Evolutionary conservation across 1,140 invertebrate genomes (phyloP).

Genomic region (Aphis gossypii): DNA sequence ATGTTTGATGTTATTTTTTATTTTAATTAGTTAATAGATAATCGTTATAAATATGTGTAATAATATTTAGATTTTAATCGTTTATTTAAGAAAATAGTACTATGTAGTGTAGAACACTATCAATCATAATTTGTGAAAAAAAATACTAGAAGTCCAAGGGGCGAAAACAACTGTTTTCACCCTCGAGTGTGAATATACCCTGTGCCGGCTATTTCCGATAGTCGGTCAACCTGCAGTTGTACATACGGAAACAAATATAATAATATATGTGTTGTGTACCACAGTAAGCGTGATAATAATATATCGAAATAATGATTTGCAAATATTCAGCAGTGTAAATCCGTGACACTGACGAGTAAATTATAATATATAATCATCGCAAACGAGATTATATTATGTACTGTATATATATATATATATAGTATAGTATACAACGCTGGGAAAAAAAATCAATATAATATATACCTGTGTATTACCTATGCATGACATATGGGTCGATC

Average conservation of each 20-base stretch:
- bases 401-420: too few relatives aligned
- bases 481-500: not conserved
- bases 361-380: not conserved
- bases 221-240: not conserved
- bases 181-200: too few relatives aligned
- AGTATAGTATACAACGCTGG: not conserved
- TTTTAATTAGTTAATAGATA: too few relatives aligned
- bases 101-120: not conserved
- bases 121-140: not conserved
- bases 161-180: not conserved
- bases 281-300: not conserved
- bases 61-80: not conserved
- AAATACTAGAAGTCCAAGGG: not conserved
- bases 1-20: not conserved
- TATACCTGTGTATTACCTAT: not conserved
- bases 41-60: too few relatives aligned
- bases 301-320: slow-evolving; percentile 15
- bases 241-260: not conserved
- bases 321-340: not conserved
- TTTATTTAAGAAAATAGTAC: not conserved
- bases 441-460: not conserved
- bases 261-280: not conserved
- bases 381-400: not conserved
- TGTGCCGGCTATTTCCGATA: not conserved
- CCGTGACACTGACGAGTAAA: not conserved